These are phyloP conservation scores for Heliopora coerulea DNA, from an alignment of 92 coral and sea anemone species.

Conservation along the genomic window DNA sequence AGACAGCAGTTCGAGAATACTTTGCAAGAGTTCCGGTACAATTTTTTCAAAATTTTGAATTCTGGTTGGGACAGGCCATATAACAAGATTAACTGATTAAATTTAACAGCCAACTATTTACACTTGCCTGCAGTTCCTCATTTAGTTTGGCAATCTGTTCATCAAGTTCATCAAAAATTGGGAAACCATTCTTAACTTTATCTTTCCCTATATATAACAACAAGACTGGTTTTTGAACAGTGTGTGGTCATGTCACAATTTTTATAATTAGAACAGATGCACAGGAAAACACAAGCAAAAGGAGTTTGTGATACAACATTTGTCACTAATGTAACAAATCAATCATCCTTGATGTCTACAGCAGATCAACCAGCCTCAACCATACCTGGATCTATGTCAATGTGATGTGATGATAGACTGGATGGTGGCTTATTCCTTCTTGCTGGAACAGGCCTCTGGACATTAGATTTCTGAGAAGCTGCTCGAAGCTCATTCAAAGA, in stretches of 20 bases:
- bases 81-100: background rate
- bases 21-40: no score
- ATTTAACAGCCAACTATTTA: background rate
- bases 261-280: no score
- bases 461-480: constrained; percentile 1
- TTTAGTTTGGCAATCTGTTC: constrained; percentile 79
- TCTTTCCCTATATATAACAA: constrained; percentile 2
- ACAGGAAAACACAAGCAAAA: no score
- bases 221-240: no score
- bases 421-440: background rate
- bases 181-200: constrained; percentile 47
- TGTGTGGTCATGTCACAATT: no score
- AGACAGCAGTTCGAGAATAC: no score
- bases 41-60: no score
- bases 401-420: background rate
- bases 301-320: no score
- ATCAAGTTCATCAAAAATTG: constrained; percentile 63
- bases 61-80: no score
- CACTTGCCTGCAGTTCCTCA: constrained; percentile 69
- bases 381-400: constrained; percentile 11
- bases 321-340: no score
- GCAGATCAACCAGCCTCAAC: background rate
- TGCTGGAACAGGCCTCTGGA: constrained; percentile 5
- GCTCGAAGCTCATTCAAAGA: constrained; percentile 34
- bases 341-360: background rate